Base-by-base conservation (phyloP, 2,888 invertebrate species). In the Amorpha juglandis region DNA sequence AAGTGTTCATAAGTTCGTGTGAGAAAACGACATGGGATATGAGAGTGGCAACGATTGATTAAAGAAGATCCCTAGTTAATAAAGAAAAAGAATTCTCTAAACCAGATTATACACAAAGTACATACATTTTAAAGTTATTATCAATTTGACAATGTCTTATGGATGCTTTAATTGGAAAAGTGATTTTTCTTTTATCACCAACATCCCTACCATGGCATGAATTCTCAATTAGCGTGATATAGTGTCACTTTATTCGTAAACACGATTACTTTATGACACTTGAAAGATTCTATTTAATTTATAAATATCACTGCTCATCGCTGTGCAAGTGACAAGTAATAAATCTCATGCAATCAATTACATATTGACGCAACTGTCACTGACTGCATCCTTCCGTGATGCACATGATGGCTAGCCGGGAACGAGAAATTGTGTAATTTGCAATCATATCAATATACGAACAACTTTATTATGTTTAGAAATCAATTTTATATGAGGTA, bases 281-380 rank as follows among this genome's bases (percentile, higher is more conserved):
- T 55, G 35, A 55, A 55, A 55, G 55, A 35, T 58, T 58, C 38
- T 58, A 42, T 58, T 58, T 38, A 55, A 55, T 58, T 58, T 38
- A 42, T 58, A 16, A 42, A 58, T 58, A 58, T 58, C 58, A 38
- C 58, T 9, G 58, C 42, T 58, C 42, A 58, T 58, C 58, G 58
- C 42, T 58, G 38, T 35, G 19, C 58, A 58, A 42, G 19, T 58
- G 38, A 58, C 58, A 58, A 58, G 58, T 42, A 42, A 38, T 58
- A 58, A 58, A 58, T 58, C 58, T 58, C 58, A 16, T 42, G 42
- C 42, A 42, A 58, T 58, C 58, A 58, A 58, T 58, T 58, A 58
- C n/a, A 58, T 19, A 58, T 58, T 58, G 58, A 58, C 58, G 58
- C 42, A 19, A 58, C 58, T 58, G 42, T 42, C 58, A 58, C 58